Conservation (phyloP, 2,888 invertebrate genomes). For the Lobophora halterata region DNA sequence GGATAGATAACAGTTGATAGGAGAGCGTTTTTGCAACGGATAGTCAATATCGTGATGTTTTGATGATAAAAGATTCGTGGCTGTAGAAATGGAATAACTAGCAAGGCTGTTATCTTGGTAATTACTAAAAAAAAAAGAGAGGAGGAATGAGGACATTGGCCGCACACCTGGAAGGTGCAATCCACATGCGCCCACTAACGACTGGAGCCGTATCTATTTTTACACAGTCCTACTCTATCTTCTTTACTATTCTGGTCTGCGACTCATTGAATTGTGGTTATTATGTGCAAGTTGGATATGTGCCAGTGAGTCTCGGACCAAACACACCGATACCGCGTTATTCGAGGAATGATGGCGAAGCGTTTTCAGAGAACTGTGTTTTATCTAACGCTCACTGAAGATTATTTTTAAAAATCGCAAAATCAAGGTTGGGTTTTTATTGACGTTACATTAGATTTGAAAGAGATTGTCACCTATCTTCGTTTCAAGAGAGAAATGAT, state of each 20-base stretch:
- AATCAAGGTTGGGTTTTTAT: constrained; percentile 51
- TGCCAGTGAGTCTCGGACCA: constrained; percentile 70
- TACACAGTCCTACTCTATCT: constrained; percentile 76
- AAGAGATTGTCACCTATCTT: constrained; percentile 14
- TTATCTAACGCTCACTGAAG: constrained; percentile 40
- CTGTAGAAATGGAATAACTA: constrained; percentile 12
- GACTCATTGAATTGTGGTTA: constrained; percentile 81
- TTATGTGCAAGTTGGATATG: constrained; percentile 78
- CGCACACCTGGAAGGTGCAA: constrained; percentile 75
- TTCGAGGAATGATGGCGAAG: constrained; percentile 69
- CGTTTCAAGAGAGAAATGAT: constrained; percentile 22
- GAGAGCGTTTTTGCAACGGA: constrained; percentile 36
- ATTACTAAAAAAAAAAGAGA: constrained; percentile 27
- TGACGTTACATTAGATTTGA: constrained; percentile 27
- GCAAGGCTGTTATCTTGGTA: constrained; percentile 17
- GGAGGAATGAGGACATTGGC: constrained; percentile 61
- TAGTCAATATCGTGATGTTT: constrained; percentile 28
- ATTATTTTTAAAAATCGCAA: constrained; percentile 44
- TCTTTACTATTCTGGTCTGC: constrained; percentile 80
- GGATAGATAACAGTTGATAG: constrained; percentile 53
- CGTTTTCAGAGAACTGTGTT: constrained; percentile 55
- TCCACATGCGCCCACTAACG: constrained; percentile 63
- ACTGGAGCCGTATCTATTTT: constrained; percentile 78
- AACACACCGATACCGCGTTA: constrained; percentile 71
- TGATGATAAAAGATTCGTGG: constrained; percentile 19